Conservation (phyloP, 2,888 invertebrate genomes). For the Polydrusus tereticollis region DNA sequence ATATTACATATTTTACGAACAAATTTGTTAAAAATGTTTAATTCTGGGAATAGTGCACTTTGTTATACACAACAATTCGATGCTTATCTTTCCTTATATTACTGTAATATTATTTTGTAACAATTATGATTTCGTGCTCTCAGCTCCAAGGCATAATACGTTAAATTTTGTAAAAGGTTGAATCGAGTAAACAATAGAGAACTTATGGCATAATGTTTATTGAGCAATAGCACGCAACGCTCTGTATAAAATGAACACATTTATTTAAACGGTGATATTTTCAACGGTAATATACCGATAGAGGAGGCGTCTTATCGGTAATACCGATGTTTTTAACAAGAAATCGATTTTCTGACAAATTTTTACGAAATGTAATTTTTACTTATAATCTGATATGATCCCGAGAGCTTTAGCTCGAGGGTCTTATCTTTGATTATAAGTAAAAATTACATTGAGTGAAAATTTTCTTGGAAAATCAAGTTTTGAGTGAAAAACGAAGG, state of each 20-base stretch:
- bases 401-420: too few relatives aligned
- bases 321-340: too few relatives aligned
- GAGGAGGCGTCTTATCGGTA: too few relatives aligned
- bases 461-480: too few relatives aligned
- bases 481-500: too few relatives aligned
- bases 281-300: too few relatives aligned
- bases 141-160: not conserved
- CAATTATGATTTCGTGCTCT: not conserved
- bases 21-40: not conserved
- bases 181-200: not conserved
- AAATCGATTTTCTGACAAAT: too few relatives aligned
- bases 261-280: not conserved
- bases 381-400: too few relatives aligned
- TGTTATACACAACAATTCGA: not conserved
- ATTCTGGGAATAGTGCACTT: not conserved
- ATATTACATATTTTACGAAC: too few relatives aligned
- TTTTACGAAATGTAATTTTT: too few relatives aligned
- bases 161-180: conserved; percentile 6
- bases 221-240: not conserved
- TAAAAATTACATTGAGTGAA: too few relatives aligned
- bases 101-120: conserved; percentile 19
- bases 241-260: not conserved
- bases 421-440: too few relatives aligned
- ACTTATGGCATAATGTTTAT: conserved; percentile 5
- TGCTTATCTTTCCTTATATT: conserved; percentile 2